Conservation (phyloP, 1,140 invertebrate species). For the Drosophila mauritiana region DNA sequence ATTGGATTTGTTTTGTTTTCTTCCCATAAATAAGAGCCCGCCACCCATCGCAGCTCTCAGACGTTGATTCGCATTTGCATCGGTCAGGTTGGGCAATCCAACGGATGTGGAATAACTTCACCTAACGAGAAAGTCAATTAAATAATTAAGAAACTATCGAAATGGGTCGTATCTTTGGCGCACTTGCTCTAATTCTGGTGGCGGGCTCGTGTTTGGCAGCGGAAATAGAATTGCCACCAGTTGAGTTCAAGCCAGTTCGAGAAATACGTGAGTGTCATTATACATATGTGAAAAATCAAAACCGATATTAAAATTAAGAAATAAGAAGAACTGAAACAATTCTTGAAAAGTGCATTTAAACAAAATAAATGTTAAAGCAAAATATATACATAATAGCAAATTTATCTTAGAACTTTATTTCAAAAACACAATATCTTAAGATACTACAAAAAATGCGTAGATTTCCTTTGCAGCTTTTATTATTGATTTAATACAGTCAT, state of each 20-base stretch:
- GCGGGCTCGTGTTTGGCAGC: slow-evolving; percentile 24
- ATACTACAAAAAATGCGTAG: too few species aligned
- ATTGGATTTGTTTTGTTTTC: slow-evolving; percentile 58
- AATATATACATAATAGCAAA: too few species aligned
- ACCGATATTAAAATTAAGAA: background rate
- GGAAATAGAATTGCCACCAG: slow-evolving; percentile 40
- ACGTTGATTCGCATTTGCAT: slow-evolving; percentile 66
- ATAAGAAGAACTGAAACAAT: too few species aligned
- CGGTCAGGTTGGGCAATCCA: slow-evolving; percentile 16
- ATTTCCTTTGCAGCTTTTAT: background rate
- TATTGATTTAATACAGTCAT: too few species aligned
- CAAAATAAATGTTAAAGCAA: too few species aligned
- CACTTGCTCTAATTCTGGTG: slow-evolving; percentile 32
- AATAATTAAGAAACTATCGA: background rate
- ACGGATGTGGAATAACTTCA: slow-evolving; percentile 1
- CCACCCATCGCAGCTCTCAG: slow-evolving; percentile 47
- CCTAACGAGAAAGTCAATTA: slow-evolving; percentile 6
- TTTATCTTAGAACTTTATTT: too few species aligned
- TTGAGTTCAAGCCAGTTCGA: slow-evolving; percentile 59
- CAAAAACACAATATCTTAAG: too few species aligned
- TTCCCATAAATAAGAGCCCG: slow-evolving; percentile 72
- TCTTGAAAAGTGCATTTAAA: too few species aligned
- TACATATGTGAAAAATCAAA: background rate
- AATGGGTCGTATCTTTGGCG: slow-evolving; percentile 42
- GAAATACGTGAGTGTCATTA: slow-evolving; percentile 59